Evolutionary conservation across 2,113 vertebrate genomes (phyloP), one percentile per base, ranked within the genome.

Genomic region (Oryzias celebensis): DNA sequence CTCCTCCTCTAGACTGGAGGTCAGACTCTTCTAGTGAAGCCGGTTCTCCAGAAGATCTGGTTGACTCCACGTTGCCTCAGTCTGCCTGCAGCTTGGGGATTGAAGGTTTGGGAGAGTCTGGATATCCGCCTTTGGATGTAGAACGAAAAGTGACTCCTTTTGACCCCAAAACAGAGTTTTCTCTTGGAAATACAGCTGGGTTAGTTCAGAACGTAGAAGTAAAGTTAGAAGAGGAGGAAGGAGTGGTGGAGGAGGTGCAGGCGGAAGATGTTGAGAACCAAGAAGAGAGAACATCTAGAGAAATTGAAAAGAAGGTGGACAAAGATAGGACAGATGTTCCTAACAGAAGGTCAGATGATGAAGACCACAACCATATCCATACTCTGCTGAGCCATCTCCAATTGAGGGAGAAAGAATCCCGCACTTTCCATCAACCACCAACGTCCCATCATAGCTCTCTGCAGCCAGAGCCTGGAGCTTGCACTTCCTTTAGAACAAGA

Each of bases 1-100:
- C 92, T 58, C 92, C 92, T 62, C 92, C 91, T 0, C 73, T 93
- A 58, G 91, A 93, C 77, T 93, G 92, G 92, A 90, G 79, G 75
- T 92, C 91, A 0, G 91, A 93, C 18, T 89, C 89, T 22, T 93
- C 91, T n/a, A 90, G 87, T 24, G 90, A 92, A 3, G 60, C 22
- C 0, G 81, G 60, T 54, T 86, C 87, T 0, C 64, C 73, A 28
- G 76, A 76, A 0, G 84, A 87, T 23, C 59, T 88, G 26, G 86
- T 89, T 8, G 83, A 87, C n/a, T 51, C 76, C 41, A 58, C 58
- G 59, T 81, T 73, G 57, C 65, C 62, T 16, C 61, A 70, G 12
- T 20, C 80, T 17, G 62, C 62, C 42, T 85, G 87, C 15, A 49
- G 18, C n/a, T 65, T 75, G 4, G 51, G 77, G 7, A 63, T 80